Evolutionary conservation across 2,113 vertebrate species (phyloP).

Genomic region (Cyprinodon tularosa): DNA sequence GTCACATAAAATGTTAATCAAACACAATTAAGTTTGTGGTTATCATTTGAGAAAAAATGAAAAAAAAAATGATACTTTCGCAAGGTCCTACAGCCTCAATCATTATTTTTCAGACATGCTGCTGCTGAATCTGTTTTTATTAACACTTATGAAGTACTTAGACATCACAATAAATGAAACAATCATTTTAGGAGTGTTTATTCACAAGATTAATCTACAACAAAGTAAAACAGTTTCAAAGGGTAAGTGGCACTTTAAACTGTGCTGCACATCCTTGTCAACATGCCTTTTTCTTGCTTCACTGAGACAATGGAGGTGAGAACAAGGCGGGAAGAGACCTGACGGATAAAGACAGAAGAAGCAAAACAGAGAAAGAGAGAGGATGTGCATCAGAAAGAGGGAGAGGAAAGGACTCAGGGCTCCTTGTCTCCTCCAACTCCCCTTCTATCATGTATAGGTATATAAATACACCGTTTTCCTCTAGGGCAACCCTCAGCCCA

Average conservation of each 20-base stretch:
- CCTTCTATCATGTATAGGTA: slow-evolving; percentile 67
- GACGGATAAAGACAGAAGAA: slow-evolving; percentile 39
- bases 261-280: slow-evolving; percentile 18
- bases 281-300: slow-evolving; percentile 12
- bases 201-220: background rate
- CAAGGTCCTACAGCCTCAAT: no score
- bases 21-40: no score
- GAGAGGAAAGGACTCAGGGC: slow-evolving; percentile 35
- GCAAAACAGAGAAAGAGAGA: slow-evolving; percentile 40
- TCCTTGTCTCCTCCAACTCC: slow-evolving; percentile 39
- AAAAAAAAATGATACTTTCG: no score
- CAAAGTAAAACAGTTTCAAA: background rate
- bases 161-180: background rate
- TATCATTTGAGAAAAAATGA: no score
- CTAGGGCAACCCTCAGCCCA: slow-evolving; percentile 64
- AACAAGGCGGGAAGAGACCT: slow-evolving; percentile 22
- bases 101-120: no score
- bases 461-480: slow-evolving; percentile 79
- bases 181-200: background rate
- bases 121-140: no score
- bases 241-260: background rate
- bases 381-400: slow-evolving; percentile 22
- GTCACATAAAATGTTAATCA: no score
- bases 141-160: background rate
- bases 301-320: slow-evolving; percentile 13